These are phyloP conservation scores for Cryptus viduatorius DNA, from an alignment of 2,888 invertebrate species.

Conservation along the genomic window DNA sequence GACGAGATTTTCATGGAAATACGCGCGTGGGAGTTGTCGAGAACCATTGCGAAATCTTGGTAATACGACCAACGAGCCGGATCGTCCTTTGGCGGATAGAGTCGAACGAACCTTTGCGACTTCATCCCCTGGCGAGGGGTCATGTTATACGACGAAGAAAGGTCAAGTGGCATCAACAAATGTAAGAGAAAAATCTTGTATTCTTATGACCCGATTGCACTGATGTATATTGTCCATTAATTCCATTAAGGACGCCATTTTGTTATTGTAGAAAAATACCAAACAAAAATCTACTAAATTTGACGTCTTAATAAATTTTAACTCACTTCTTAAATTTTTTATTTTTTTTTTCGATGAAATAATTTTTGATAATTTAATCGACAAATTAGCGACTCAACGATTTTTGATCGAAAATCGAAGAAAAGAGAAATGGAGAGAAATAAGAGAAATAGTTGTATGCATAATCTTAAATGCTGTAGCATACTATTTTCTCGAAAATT, in stretches of 20 bases:
- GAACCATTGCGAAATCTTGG: constrained; percentile 14
- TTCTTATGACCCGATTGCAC: neutral
- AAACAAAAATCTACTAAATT: too few relatives aligned
- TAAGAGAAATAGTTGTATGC: neutral
- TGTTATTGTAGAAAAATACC: too few relatives aligned
- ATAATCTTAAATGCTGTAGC: constrained; percentile 6
- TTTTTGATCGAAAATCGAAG: too few relatives aligned
- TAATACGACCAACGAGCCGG: constrained; percentile 25
- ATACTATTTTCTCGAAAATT: constrained; percentile 26
- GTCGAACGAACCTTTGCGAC: neutral
- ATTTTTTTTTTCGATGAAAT: too few relatives aligned
- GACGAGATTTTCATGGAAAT: constrained; percentile 65
- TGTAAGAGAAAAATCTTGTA: neutral
- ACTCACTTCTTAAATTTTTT: too few relatives aligned
- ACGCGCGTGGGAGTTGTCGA: constrained; percentile 31
- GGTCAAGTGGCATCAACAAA: neutral
- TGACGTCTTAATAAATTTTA: too few relatives aligned
- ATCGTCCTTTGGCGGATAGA: neutral
- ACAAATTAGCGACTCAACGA: too few relatives aligned
- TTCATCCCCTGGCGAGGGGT: neutral
- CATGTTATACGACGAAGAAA: neutral
- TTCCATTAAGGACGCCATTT: too few relatives aligned
- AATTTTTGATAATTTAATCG: too few relatives aligned
- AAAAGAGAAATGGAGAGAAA: too few relatives aligned
- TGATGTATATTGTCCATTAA: too few relatives aligned